Evolutionary conservation across 2,888 invertebrate genomes (phyloP), one percentile per base, ranked within the genome.

Genomic region (Chrysomela aeneicollis): DNA sequence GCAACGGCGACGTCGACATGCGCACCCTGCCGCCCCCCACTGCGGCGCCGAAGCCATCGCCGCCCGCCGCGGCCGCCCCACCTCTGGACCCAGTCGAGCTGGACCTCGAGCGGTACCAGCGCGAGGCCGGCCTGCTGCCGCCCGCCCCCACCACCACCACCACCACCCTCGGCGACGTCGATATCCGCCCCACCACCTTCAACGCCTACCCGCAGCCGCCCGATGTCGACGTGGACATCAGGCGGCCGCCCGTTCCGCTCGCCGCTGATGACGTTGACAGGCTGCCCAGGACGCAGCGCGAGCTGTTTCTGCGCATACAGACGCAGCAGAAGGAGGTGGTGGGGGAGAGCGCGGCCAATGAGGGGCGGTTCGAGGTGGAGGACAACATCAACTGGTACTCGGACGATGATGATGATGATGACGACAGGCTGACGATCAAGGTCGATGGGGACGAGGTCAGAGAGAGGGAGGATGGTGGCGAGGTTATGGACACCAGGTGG

Each of bases 391-490:
- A 90, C 81, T 93, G 93, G 90, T 93, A 93, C 78, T 93, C 92
- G 1, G 92, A 92, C 78, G 92, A 92, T 73, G 92, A 91, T 73
- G 90, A 90, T 74, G 92, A 90, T 35, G 78, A 78, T 52, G 77
- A 77, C 26, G 76, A 78, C 61, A 73, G 79, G 19, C 70, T 82
- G 63, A 82, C 79, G 12, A 82, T 82, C 30, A 80, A 84, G 59
- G 84, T 76, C 19, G 83, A 82, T 62, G 79, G 75, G 55, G 82
- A 82, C 6, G 80, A 81, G 17, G 65, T 30, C 65, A 74, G 65
- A 54, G 73, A 64, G 72, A 80, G 69, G 75, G 78, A 65, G 72
- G 78, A 67, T 69, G 78, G 57, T 69, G 70, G 18, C 75, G 79
- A 63, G n/a, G 4, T 15, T 32, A 54, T 22, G 22, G 64, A 66